A percentile compares a stretch with the other conserved stretches of the same genome.
phyloP scores from a whole-genome alignment of 2,888 invertebrate species.

The Lampropteryx suffumata region DNA sequence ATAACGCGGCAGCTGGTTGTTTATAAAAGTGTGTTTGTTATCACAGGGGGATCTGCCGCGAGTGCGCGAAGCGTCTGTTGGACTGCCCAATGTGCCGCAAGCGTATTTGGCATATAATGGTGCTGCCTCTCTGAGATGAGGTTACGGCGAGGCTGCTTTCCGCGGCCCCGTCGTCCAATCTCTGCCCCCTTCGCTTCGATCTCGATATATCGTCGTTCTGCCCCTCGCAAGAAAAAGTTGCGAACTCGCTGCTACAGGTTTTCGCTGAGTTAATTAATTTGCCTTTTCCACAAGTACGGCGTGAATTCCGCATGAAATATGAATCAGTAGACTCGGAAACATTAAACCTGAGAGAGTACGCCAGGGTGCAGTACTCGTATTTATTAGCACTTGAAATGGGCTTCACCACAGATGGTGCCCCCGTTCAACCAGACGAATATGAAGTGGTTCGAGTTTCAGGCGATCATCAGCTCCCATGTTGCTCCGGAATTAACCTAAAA shows the following conservation, averaged over 20 bases:
- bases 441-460: no score
- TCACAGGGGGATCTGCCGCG: slow-evolving; percentile 91
- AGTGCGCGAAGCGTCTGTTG: slow-evolving; percentile 89
- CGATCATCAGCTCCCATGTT: no score
- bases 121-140: slow-evolving; percentile 15
- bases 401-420: no score
- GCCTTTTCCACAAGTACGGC: neutral
- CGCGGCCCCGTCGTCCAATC: neutral
- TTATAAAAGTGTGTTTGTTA: neutral
- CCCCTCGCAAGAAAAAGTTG: neutral
- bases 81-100: slow-evolving; percentile 94
- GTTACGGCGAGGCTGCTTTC: neutral
- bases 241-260: neutral
- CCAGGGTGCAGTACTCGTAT: no score
- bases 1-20: no score
- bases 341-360: no score
- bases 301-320: no score
- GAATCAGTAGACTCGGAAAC: no score
- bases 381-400: no score
- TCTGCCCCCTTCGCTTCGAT: neutral
- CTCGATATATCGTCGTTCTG: neutral
- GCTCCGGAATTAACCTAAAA: no score
- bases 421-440: no score
- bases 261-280: neutral
- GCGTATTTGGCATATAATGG: neutral